Conservation (phyloP, 1,140 invertebrate species). For the Sycobia sp. region DNA sequence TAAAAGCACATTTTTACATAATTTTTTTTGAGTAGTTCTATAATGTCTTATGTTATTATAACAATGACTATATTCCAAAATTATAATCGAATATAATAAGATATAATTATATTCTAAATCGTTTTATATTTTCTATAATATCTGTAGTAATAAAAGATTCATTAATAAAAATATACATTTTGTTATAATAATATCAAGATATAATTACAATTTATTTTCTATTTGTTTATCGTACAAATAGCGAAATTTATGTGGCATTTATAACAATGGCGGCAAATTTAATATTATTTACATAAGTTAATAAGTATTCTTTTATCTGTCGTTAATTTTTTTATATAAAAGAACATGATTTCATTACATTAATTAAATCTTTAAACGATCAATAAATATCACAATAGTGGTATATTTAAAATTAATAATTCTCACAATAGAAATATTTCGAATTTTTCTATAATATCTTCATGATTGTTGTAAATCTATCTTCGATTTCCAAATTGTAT, state of each 20-base stretch:
- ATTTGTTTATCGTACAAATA: conserved; percentile 9
- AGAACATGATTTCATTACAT: no score
- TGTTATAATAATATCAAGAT: conserved; percentile 9
- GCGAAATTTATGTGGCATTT: neutral
- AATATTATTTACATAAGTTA: conserved; percentile 1
- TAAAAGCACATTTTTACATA: no score
- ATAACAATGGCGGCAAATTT: neutral
- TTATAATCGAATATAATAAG: no score
- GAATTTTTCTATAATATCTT: conserved; percentile 1
- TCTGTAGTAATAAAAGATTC: no score
- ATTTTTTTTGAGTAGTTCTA: no score
- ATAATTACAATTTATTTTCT: conserved; percentile 2
- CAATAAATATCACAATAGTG: neutral
- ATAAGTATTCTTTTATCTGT: conserved; percentile 1
- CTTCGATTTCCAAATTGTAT: neutral
- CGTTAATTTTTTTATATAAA: no score
- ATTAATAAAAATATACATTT: neutral
- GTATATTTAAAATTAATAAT: neutral
- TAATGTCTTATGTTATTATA: no score
- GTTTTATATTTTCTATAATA: no score
- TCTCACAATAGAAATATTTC: neutral
- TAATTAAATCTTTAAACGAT: neutral
- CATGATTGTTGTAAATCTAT: neutral
- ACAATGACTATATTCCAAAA: no score
- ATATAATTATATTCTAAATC: no score